Evolutionary conservation across 2,113 vertebrate species (phyloP).

Genomic region (Chlamydotis undulata): DNA sequence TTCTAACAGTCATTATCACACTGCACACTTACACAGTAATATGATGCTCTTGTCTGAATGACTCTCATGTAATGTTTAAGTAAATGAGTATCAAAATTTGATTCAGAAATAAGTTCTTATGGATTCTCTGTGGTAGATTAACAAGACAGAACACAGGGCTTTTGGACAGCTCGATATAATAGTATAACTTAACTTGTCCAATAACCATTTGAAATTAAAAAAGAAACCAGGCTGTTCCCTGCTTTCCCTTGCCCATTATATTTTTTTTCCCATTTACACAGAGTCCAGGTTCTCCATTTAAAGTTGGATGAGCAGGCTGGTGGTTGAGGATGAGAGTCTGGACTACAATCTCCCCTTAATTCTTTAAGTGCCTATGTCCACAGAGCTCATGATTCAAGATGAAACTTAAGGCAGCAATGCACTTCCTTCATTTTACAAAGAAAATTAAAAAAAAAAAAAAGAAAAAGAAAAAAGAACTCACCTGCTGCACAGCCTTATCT

Average conservation of each 20-base stretch:
- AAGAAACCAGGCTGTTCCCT: neutral
- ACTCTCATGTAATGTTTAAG: neutral
- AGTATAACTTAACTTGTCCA: neutral
- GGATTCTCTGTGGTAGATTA: neutral
- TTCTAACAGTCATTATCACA: slow-evolving; percentile 7
- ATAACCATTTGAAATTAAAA: neutral
- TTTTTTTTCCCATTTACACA: neutral
- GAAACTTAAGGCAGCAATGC: neutral
- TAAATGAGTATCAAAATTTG: neutral
- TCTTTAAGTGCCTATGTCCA: neutral
- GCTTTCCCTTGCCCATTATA: neutral
- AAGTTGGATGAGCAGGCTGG: neutral
- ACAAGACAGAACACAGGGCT: neutral
- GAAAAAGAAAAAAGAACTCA: slow-evolving; percentile 17
- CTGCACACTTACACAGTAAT: neutral
- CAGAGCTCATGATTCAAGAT: neutral
- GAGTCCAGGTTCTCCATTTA: neutral
- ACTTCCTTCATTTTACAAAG: neutral
- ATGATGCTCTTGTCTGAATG: neutral
- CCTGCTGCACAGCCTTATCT: slow-evolving; percentile 94
- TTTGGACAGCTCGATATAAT: neutral
- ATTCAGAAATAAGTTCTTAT: neutral
- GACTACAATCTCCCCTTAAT: neutral
- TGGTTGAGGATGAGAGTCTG: neutral
- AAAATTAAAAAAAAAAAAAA: rapidly evolving